These are phyloP conservation scores for Pseudorasbora parva DNA, from an alignment of 2,113 vertebrate species.

Conservation along the genomic window DNA sequence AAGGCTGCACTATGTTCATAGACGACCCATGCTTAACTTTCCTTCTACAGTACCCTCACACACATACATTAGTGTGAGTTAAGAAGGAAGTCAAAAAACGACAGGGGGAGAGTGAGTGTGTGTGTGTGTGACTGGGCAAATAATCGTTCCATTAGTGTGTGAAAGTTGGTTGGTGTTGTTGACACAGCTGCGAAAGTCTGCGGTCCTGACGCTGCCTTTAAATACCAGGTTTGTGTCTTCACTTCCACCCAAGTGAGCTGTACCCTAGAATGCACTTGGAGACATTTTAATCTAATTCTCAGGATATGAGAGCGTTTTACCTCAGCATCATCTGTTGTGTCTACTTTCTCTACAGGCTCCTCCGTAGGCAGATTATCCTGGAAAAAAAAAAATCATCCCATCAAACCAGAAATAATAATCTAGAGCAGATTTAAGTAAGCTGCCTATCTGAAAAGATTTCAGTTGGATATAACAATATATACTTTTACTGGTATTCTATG, in stretches of 20 bases:
- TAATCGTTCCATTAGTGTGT: constrained; percentile 62
- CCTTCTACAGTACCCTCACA: constrained; percentile 52
- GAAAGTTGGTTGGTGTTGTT: constrained; percentile 60
- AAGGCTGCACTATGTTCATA: constrained; percentile 62
- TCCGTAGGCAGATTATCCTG: constrained; percentile 21
- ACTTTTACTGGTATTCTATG: background rate
- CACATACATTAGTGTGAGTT: constrained; percentile 22
- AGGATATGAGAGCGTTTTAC: constrained; percentile 12
- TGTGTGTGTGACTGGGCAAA: constrained; percentile 61
- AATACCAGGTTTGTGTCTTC: background rate
- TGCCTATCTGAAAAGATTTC: background rate
- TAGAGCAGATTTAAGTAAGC: constrained; percentile 5
- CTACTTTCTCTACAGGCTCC: constrained; percentile 29
- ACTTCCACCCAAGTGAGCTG: background rate
- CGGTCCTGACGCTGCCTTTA: background rate
- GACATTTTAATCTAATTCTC: background rate
- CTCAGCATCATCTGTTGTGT: constrained; percentile 39
- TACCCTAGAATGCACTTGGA: background rate
- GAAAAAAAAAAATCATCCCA: background rate
- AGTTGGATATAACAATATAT: background rate
- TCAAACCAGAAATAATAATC: background rate
- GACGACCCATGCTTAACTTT: background rate
- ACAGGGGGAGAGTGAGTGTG: constrained; percentile 1
- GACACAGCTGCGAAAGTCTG: constrained; percentile 71
- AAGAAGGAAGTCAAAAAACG: constrained; percentile 15